These are phyloP conservation scores for Semicossyphus pulcher DNA, from an alignment of 2,113 vertebrate species.

Conservation along the genomic window DNA sequence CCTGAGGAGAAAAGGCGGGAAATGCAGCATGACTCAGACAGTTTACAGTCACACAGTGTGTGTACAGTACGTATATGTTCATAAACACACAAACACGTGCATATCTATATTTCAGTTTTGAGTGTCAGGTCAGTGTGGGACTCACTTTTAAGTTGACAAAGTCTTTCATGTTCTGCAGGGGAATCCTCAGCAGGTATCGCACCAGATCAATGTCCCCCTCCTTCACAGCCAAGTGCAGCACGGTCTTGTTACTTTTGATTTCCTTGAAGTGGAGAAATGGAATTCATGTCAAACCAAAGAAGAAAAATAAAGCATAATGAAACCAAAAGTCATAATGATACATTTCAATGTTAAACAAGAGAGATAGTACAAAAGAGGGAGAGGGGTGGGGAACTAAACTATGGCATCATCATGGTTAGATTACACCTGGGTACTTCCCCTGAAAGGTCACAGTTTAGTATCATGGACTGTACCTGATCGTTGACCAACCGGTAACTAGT, in stretches of 20 bases:
- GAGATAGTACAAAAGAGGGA: conserved; percentile 35
- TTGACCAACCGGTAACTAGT: background rate
- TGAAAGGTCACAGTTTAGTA: conserved; percentile 17
- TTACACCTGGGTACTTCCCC: conserved; percentile 38
- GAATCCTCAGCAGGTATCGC: conserved; percentile 84
- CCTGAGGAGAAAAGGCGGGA: conserved; percentile 74
- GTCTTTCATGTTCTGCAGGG: conserved; percentile 79
- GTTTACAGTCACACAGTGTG: background rate
- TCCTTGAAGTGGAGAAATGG: conserved; percentile 81
- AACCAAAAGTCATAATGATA: conserved; percentile 39
- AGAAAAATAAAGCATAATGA: conserved; percentile 22
- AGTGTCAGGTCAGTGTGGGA: conserved; percentile 24
- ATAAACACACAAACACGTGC: background rate
- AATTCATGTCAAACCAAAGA: conserved; percentile 16
- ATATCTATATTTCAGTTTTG: background rate
- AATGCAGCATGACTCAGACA: conserved; percentile 11
- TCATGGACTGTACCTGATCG: background rate
- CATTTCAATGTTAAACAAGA: conserved; percentile 20
- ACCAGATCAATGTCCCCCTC: conserved; percentile 89
- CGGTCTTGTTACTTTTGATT: conserved; percentile 93
- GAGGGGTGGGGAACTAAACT: background rate
- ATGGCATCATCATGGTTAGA: conserved; percentile 23
- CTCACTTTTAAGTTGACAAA: conserved; percentile 93
- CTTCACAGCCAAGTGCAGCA: conserved; percentile 91
- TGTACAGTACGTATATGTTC: background rate